Base-by-base conservation (phyloP, 2,113 vertebrate species). In the Neomonachus schauinslandi region DNA sequence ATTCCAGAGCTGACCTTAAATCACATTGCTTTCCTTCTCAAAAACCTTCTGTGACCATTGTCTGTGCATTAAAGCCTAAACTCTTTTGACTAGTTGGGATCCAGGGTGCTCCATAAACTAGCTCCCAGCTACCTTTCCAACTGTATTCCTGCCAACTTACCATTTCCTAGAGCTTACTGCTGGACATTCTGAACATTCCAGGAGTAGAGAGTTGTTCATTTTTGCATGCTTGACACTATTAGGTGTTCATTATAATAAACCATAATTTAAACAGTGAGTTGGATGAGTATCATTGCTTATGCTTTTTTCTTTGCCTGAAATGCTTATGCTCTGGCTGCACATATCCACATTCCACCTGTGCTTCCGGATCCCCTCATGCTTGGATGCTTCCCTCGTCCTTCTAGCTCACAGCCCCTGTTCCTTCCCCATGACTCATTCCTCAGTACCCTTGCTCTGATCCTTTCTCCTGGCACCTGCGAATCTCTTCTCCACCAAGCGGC, bases 41-140 rank as follows among this genome's bases (percentile, higher is more conserved):
- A n/a, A 97, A 97, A 53, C 19, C 57, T 89, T 92, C 83, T 57
- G 1, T 69, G 28, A 80, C 26, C 1, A 0, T 96, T 85, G 36
- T 83, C 28, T 91, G 33, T 90, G 61, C 21, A 61, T 93, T 92
- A n/a, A 74, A 94, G 59, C 87, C 31, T 79, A 67, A 72, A 94
- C 24, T 91, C 55, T 53, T 94, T 82, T 59, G 74, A 67, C 18
- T 59, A 67, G 76, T 79, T 65, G 24, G 33, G n/a, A 6, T 81
- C 46, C 31, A n/a, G 59, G 61, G 57, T 83, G 61, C 74, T 72
- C 9, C 3, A 11, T 84, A 55, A 80, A 55, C 24, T 88, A 80
- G 49, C 26, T 76, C 81, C 22, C 79, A 13, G 51, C 69, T 57
- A 12, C 31, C 39, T 93, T 95, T n/a, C 33, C 8, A 46, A 22